Percentiles rank a stretch among this genome's conserved stretches.
phyloP scores from a whole-genome alignment of 2,888 invertebrate genomes.

The Cheilosia urbana region DNA sequence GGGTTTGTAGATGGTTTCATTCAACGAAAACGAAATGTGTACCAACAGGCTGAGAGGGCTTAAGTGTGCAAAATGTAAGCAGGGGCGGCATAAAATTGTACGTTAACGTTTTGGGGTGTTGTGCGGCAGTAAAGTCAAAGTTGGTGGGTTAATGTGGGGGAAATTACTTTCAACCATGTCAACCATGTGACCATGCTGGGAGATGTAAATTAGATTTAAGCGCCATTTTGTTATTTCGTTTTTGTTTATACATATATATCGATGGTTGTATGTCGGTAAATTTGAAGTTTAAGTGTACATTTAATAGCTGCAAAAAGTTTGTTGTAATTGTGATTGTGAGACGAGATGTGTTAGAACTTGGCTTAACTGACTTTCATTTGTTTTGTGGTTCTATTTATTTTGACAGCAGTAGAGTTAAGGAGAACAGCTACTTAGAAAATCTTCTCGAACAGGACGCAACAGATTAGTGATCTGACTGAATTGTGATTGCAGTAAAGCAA shows the following conservation, averaged over 20 bases:
- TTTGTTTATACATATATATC: constrained; percentile 5
- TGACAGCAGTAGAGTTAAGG: too few species aligned
- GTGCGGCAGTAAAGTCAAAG: constrained; percentile 49
- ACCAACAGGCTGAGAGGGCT: background rate
- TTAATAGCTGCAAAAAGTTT: constrained; percentile 8
- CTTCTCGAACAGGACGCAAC: too few species aligned
- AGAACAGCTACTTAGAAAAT: too few species aligned
- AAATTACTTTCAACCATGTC: constrained; percentile 50
- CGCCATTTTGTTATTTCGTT: constrained; percentile 64
- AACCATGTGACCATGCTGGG: constrained; percentile 62
- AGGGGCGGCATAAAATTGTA: constrained; percentile 5
- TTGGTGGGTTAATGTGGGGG: constrained; percentile 45
- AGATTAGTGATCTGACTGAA: too few species aligned
- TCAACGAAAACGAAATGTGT: constrained; percentile 33
- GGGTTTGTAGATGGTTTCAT: background rate
- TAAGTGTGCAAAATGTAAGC: constrained; percentile 10
- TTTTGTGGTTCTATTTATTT: too few species aligned
- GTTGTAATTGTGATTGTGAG: background rate
- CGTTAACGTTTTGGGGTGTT: background rate
- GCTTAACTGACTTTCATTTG: background rate
- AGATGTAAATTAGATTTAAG: constrained; percentile 73
- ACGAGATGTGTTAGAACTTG: background rate
- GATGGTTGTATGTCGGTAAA: constrained; percentile 47
- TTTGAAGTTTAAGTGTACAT: constrained; percentile 45
- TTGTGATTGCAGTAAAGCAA: too few species aligned